Percentiles rank a stretch among this genome's conserved stretches.
Conservation (phyloP, 2,888 invertebrate species). For the Callosobruchus maculatus region DNA sequence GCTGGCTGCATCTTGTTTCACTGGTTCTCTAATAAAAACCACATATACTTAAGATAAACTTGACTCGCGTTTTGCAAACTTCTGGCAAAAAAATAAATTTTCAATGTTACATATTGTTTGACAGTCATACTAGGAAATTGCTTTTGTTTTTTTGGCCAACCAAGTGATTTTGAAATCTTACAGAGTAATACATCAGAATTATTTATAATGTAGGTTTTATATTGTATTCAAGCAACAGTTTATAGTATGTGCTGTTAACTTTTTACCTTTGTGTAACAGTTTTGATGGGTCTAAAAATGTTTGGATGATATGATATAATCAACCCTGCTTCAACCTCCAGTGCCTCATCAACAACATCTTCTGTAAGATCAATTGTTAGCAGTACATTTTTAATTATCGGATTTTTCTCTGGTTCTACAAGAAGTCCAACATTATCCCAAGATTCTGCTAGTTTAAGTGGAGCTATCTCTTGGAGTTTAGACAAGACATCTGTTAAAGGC, state of each 20-base stretch:
- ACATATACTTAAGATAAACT: too few species aligned
- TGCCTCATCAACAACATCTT: constrained; percentile 82
- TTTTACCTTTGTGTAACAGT: constrained; percentile 71
- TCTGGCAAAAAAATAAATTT: too few species aligned
- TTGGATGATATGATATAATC: constrained; percentile 94
- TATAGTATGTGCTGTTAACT: background rate
- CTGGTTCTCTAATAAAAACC: too few species aligned
- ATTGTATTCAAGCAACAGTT: background rate
- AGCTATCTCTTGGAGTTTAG: constrained; percentile 66
- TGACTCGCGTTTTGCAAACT: too few species aligned
- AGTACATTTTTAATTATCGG: constrained; percentile 62
- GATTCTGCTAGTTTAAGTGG: constrained; percentile 68
- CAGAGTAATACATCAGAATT: too few species aligned
- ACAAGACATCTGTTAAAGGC: constrained; percentile 36
- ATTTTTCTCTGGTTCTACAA: constrained; percentile 69
- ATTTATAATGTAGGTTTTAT: too few species aligned
- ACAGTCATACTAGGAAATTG: too few species aligned
- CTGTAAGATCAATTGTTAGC: constrained; percentile 90
- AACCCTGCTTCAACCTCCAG: constrained; percentile 64
- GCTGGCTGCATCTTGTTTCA: too few species aligned
- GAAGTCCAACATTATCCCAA: constrained; percentile 94
- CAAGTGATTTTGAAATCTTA: too few species aligned
- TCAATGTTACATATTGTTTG: too few species aligned
- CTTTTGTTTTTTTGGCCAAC: too few species aligned
- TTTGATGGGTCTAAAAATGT: constrained; percentile 83